Evolutionary conservation across 2,113 vertebrate genomes (phyloP).

Genomic region (Chlamydotis undulata): DNA sequence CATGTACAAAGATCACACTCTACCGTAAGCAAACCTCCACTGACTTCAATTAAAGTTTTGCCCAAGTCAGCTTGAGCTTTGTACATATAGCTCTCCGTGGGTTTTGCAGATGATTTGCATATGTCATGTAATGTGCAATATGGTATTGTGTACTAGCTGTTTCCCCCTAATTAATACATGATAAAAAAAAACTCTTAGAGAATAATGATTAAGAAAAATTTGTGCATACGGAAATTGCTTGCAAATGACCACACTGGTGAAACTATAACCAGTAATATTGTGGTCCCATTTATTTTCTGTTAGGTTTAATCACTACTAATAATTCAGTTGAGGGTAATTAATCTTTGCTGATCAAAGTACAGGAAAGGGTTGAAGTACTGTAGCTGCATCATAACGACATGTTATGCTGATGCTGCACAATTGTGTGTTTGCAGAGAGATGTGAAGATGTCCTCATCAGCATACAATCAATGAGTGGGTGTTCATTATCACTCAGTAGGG

Average conservation of each 20-base stretch:
- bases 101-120: conserved; percentile 27
- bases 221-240: conserved; percentile 51
- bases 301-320: conserved; percentile 68
- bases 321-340: conserved; percentile 72
- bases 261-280: conserved; percentile 51
- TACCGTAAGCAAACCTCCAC: not conserved
- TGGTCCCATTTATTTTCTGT: conserved; percentile 68
- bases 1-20: not conserved
- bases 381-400: conserved; percentile 59
- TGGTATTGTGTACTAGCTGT: conserved; percentile 40
- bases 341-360: conserved; percentile 74
- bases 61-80: conserved; percentile 12
- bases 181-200: conserved; percentile 18
- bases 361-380: conserved; percentile 45
- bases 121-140: conserved; percentile 19
- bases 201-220: conserved; percentile 54
- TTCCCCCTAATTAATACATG: conserved; percentile 58
- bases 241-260: conserved; percentile 53
- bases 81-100: not conserved
- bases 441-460: conserved; percentile 31
- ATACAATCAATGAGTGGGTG: not conserved
- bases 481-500: conserved; percentile 15
- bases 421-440: conserved; percentile 21
- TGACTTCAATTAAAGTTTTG: conserved; percentile 55
- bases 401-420: conserved; percentile 52